These are phyloP conservation scores for Heteromyza rotundicornis DNA, from an alignment of 2,888 invertebrate genomes.

Conservation along the genomic window DNA sequence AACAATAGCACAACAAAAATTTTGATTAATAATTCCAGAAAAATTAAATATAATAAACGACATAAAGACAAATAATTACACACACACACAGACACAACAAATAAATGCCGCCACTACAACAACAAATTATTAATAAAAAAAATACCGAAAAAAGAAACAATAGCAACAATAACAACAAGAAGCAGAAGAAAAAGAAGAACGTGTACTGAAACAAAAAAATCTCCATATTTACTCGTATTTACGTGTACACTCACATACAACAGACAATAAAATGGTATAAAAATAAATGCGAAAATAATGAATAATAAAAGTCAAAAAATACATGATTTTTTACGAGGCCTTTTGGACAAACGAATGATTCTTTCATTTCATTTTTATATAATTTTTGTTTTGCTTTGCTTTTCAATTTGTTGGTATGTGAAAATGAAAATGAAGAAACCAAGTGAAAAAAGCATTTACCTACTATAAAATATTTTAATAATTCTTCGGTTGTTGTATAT, in stretches of 20 bases:
- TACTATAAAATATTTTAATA: too few species aligned
- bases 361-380: neutral
- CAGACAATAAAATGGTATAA: constrained; percentile 33
- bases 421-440: too few species aligned
- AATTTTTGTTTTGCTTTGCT: neutral
- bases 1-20: neutral
- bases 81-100: neutral
- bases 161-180: constrained; percentile 6
- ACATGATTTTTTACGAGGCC: constrained; percentile 52
- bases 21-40: neutral
- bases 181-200: neutral
- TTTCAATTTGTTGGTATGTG: neutral
- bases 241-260: neutral
- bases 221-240: too few species aligned
- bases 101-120: neutral
- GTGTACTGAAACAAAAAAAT: too few species aligned
- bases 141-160: constrained; percentile 27
- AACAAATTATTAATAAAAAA: neutral
- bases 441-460: too few species aligned
- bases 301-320: constrained; percentile 59
- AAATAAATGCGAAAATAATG: constrained; percentile 58
- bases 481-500: too few species aligned
- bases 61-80: neutral
- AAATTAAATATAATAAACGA: neutral
- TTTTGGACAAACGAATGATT: constrained; percentile 30